A percentile compares a stretch with the other conserved stretches of the same genome.
Evolutionary conservation across 2,797 vertebrate genomes (phyloP).

Genomic region (Sebastes oblongus): DNA sequence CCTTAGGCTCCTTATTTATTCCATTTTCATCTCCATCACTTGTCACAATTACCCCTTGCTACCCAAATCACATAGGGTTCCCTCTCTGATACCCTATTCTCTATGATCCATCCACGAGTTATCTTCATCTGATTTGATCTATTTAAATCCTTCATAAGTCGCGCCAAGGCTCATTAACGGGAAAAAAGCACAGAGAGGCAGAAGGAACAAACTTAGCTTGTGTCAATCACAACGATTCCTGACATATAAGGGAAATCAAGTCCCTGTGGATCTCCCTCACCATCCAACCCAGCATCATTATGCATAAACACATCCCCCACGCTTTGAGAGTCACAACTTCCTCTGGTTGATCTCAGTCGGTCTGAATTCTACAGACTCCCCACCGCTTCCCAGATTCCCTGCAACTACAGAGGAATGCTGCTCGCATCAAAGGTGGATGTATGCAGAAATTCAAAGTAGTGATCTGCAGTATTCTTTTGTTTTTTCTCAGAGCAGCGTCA

Average conservation of each 20-base stretch:
- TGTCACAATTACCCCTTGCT: conserved; percentile 38
- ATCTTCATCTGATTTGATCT: conserved; percentile 63
- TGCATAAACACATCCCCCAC: conserved; percentile 46
- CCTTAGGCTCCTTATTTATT: conserved; percentile 26
- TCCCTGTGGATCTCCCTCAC: conserved; percentile 43
- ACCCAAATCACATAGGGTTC: conserved; percentile 42
- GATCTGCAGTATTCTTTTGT: background rate
- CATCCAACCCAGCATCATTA: conserved; percentile 46
- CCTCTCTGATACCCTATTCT: conserved; percentile 50
- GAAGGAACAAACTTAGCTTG: conserved; percentile 48
- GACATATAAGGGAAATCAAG: conserved; percentile 46
- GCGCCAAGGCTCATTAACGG: conserved; percentile 64
- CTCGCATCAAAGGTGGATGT: conserved; percentile 26
- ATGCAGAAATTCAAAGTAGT: conserved; percentile 9
- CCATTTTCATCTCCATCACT: conserved; percentile 30
- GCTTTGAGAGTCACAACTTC: conserved; percentile 53
- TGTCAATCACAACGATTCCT: conserved; percentile 65
- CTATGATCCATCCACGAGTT: conserved; percentile 55
- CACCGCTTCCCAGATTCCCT: conserved; percentile 25
- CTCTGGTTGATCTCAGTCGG: conserved; percentile 33
- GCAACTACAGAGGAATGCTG: conserved; percentile 26
- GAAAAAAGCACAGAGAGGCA: conserved; percentile 23
- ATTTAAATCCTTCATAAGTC: conserved; percentile 61
- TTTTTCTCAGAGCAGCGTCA: background rate
- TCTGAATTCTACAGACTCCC: conserved; percentile 51